Conservation (phyloP, 2,888 invertebrate genomes). For the Opisthograptis luteolata region DNA sequence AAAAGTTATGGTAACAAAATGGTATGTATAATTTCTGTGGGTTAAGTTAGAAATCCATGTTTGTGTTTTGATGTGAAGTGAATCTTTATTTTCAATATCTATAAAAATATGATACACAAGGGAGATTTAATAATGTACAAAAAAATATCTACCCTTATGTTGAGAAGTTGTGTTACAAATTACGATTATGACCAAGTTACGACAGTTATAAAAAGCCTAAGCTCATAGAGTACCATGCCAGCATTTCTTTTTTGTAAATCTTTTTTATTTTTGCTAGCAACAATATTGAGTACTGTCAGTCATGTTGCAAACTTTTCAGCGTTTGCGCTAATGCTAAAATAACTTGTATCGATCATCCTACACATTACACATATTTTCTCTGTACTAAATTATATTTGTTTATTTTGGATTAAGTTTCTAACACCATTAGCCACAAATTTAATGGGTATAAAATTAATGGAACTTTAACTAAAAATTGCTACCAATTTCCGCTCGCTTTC, state of each 20-base stretch:
- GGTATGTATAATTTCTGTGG: no score
- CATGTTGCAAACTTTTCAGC: conserved; percentile 17
- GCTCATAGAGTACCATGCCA: neutral
- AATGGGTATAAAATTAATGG: neutral
- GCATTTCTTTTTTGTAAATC: neutral
- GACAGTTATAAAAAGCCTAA: no score
- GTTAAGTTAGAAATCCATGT: no score
- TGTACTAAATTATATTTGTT: neutral
- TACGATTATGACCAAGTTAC: no score
- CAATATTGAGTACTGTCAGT: conserved; percentile 1
- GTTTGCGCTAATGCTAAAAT: neutral
- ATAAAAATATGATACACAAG: no score
- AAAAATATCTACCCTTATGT: no score
- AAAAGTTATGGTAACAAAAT: no score
- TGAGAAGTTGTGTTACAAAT: no score
- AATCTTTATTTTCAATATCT: no score
- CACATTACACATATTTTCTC: neutral
- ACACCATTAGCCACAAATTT: neutral
- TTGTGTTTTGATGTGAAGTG: no score
- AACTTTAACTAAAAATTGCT: conserved; percentile 49
- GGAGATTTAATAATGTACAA: no score
- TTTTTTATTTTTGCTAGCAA: conserved; percentile 1
- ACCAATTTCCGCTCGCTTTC: conserved; percentile 75
- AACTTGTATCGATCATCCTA: neutral
- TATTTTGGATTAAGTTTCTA: neutral